Evolutionary conservation across 2,113 vertebrate genomes (phyloP).

Genomic region (Eupsittula cactorum): DNA sequence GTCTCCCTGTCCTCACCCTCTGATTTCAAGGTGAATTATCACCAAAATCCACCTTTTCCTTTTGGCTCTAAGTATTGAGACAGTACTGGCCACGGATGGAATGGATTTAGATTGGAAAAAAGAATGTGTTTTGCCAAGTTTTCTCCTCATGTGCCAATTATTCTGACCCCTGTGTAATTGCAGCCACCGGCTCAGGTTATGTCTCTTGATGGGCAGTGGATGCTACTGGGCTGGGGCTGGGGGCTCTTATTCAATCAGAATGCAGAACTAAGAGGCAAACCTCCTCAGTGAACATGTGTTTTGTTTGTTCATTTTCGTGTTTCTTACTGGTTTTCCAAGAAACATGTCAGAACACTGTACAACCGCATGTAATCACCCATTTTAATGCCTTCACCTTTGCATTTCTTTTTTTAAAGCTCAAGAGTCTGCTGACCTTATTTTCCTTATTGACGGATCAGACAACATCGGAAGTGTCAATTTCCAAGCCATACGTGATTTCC

Average conservation of each 20-base stretch:
- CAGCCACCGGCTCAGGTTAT: neutral
- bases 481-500: constrained; percentile 87
- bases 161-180: fast-evolving
- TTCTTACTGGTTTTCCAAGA: constrained; percentile 84
- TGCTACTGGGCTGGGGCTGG: neutral
- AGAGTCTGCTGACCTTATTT: constrained; percentile 96
- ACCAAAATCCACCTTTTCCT: neutral
- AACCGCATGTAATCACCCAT: constrained; percentile 83
- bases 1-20: neutral
- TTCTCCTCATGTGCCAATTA: neutral
- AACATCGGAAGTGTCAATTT: constrained; percentile 94
- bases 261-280: constrained; percentile 86
- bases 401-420: constrained; percentile 91
- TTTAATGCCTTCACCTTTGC: constrained; percentile 94
- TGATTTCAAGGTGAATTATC: neutral
- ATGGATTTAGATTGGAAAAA: neutral
- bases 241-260: constrained; percentile 87
- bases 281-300: constrained; percentile 52
- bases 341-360: constrained; percentile 78
- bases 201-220: neutral
- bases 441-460: constrained; percentile 99
- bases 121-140: neutral
- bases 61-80: neutral
- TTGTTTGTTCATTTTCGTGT: constrained; percentile 77
- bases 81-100: neutral